phyloP scores from a whole-genome alignment of 2,113 vertebrate species.

The Zootoca vivipara region DNA sequence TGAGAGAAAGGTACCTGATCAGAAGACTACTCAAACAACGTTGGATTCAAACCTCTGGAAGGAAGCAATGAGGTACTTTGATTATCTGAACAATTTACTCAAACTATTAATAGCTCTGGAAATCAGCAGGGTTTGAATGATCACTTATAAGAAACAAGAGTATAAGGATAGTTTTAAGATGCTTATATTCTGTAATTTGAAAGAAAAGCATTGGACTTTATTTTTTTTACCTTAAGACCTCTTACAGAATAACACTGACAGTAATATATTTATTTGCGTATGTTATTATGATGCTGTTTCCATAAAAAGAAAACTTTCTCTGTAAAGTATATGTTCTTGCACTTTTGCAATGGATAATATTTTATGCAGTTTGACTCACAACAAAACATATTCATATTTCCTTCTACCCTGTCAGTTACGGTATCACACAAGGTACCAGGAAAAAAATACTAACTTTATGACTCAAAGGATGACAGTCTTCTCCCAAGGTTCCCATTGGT shows the following conservation, averaged over 20 bases:
- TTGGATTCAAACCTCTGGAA: neutral
- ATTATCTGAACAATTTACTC: neutral
- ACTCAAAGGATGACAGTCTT: conserved; percentile 91
- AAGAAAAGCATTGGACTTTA: neutral
- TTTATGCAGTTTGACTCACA: accelerated
- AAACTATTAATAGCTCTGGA: neutral
- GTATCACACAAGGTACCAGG: neutral
- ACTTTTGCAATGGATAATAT: accelerated
- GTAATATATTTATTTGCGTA: conserved; percentile 12
- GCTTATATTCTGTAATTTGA: neutral
- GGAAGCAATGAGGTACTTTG: neutral
- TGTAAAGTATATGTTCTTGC: accelerated
- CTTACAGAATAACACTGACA: conserved; percentile 55
- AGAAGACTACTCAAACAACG: too few species aligned
- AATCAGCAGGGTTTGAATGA: accelerated
- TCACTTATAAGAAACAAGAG: neutral
- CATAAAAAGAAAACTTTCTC: neutral
- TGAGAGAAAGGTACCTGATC: too few species aligned
- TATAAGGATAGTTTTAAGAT: neutral
- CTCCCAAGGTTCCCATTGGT: conserved; percentile 86
- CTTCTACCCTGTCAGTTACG: conserved; percentile 20
- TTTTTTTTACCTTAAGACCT: conserved; percentile 36
- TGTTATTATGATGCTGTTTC: neutral
- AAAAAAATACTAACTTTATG: conserved; percentile 83
- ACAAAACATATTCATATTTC: neutral